These are phyloP conservation scores for Tauraco erythrolophus DNA, from an alignment of 2,113 vertebrate genomes.

Conservation along the genomic window DNA sequence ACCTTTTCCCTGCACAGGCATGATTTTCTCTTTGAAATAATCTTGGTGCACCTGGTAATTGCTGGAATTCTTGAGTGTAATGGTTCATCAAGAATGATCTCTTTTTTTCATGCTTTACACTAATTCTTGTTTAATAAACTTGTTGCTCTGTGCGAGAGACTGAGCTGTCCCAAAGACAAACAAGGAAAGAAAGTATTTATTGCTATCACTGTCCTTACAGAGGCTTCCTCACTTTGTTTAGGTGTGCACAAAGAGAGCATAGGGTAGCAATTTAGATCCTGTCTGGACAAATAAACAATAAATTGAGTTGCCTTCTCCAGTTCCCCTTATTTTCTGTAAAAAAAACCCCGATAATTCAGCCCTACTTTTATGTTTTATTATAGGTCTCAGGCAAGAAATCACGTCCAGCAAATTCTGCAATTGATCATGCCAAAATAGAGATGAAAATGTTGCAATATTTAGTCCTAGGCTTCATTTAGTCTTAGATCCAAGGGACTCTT, in stretches of 20 bases:
- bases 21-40: neutral
- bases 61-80: neutral
- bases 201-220: neutral
- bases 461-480: neutral
- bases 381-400: neutral
- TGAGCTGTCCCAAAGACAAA: neutral
- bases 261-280: neutral
- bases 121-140: slow-evolving; percentile 4
- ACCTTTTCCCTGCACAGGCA: neutral
- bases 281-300: neutral
- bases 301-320: neutral
- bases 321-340: neutral
- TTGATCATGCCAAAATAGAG: neutral
- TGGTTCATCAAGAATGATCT: neutral
- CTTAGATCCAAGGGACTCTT: neutral
- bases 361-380: neutral
- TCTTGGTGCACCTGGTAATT: neutral
- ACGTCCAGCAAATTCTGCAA: neutral
- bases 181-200: neutral
- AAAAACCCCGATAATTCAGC: neutral
- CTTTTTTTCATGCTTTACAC: neutral
- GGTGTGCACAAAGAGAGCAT: neutral
- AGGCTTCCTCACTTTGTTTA: neutral
- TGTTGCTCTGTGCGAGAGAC: neutral
- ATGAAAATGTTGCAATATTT: neutral